These are phyloP conservation scores for Alsophila aescularia DNA, from an alignment of 2,888 invertebrate species.

Conservation along the genomic window DNA sequence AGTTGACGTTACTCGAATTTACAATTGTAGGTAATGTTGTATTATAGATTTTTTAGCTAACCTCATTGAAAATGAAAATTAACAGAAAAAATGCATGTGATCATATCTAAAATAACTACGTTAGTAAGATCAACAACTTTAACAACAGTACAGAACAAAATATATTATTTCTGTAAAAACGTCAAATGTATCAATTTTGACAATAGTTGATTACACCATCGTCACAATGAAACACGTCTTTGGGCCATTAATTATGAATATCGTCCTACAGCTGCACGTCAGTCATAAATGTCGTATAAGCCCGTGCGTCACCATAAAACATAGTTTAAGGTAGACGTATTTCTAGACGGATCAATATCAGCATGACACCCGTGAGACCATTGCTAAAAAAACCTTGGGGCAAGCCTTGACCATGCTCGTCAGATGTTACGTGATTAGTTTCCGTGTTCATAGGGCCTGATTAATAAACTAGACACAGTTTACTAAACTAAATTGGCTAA, in stretches of 20 bases:
- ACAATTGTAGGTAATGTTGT: no score
- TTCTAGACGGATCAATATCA: conserved; percentile 26
- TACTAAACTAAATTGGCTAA: no score
- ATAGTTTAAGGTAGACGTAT: conserved; percentile 18
- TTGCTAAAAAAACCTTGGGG: conserved; percentile 8
- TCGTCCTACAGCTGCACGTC: neutral
- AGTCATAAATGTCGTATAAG: neutral
- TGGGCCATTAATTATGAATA: conserved; percentile 3
- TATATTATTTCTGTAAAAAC: conserved; percentile 1
- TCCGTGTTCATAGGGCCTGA: conserved; percentile 15
- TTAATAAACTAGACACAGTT: no score
- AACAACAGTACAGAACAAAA: no score
- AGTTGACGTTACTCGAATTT: neutral
- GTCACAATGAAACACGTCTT: conserved; percentile 1
- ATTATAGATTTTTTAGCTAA: no score
- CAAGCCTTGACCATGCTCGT: conserved; percentile 20
- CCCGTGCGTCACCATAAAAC: conserved; percentile 13
- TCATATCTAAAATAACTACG: conserved; percentile 7
- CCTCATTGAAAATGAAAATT: no score
- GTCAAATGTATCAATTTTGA: conserved; percentile 1
- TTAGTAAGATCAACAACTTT: conserved; percentile 2
- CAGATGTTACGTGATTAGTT: conserved; percentile 7
- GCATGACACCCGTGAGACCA: conserved; percentile 6
- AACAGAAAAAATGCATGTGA: no score
- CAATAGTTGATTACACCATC: conserved; percentile 7